Percentiles rank a stretch among this genome's conserved stretches.
phyloP scores from a whole-genome alignment of 2,797 vertebrate species.

The Macropus fuliginosus region DNA sequence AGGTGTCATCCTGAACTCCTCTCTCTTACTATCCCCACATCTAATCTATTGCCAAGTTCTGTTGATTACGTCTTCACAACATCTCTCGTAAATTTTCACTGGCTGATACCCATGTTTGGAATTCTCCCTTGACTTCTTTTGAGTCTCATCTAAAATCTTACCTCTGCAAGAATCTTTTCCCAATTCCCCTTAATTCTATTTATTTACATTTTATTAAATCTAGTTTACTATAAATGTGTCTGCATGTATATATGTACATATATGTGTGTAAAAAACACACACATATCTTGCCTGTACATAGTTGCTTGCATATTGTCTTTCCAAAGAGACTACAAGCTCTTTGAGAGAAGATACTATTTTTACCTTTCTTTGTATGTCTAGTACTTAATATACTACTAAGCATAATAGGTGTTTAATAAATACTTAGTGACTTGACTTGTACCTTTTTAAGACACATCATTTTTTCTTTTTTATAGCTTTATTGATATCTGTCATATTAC shows the following conservation, averaged over 20 bases:
- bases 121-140: not conserved
- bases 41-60: not conserved
- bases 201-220: not conserved
- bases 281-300: not conserved
- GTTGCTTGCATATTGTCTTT: not conserved
- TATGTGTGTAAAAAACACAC: too few relatives aligned
- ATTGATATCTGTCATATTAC: not conserved
- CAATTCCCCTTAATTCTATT: not conserved
- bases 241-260: not conserved
- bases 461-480: not conserved
- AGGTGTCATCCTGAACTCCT: not conserved
- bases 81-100: not conserved
- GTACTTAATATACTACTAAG: not conserved
- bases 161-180: not conserved
- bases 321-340: not conserved
- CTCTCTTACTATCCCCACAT: not conserved
- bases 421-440: not conserved
- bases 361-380: not conserved
- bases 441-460: not conserved
- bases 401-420: not conserved
- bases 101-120: not conserved
- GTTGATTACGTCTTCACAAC: not conserved
- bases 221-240: not conserved
- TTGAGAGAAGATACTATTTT: not conserved
- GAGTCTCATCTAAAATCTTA: not conserved